phyloP scores from a whole-genome alignment of 92 coral and sea anemone species.

The Pocillopora meandrina region DNA sequence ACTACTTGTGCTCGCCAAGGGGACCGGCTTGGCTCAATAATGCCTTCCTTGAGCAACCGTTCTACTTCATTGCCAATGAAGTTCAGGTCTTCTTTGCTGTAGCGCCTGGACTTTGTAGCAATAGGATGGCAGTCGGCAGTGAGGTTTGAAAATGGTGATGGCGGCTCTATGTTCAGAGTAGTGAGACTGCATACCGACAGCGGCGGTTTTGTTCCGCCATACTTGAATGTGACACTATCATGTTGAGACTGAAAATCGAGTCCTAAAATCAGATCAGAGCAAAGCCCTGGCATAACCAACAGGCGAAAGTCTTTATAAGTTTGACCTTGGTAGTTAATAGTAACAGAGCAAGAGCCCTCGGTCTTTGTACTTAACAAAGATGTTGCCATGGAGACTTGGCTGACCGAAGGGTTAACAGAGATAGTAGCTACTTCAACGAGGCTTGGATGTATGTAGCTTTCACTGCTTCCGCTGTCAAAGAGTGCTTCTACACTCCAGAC shows the following conservation, averaged over 20 bases:
- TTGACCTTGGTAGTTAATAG: slow-evolving; percentile 41
- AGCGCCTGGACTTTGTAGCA: slow-evolving; percentile 54
- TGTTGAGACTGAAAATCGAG: slow-evolving; percentile 38
- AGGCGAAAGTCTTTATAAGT: slow-evolving; percentile 23
- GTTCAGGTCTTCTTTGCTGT: slow-evolving; percentile 47
- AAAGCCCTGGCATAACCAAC: slow-evolving; percentile 40
- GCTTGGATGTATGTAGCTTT: slow-evolving; percentile 65
- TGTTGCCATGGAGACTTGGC: slow-evolving; percentile 61
- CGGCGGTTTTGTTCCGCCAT: slow-evolving; percentile 34
- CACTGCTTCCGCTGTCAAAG: slow-evolving; percentile 64
- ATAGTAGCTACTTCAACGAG: slow-evolving; percentile 43
- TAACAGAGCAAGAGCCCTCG: slow-evolving; percentile 36
- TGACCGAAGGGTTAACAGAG: slow-evolving; percentile 33
- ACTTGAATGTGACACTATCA: no score
- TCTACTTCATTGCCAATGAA: slow-evolving; percentile 57
- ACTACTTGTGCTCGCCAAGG: slow-evolving; percentile 4
- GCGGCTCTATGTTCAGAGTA: slow-evolving; percentile 55
- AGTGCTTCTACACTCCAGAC: slow-evolving; percentile 53
- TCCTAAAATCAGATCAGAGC: slow-evolving; percentile 41
- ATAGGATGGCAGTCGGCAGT: slow-evolving; percentile 61
- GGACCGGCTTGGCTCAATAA: slow-evolving; percentile 62
- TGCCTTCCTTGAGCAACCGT: slow-evolving; percentile 52
- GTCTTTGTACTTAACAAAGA: slow-evolving; percentile 31
- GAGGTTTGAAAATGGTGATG: slow-evolving; percentile 56
- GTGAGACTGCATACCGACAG: slow-evolving; percentile 41